Evolutionary conservation across 2,797 vertebrate species (phyloP).

Genomic region (Artibeus lituratus): DNA sequence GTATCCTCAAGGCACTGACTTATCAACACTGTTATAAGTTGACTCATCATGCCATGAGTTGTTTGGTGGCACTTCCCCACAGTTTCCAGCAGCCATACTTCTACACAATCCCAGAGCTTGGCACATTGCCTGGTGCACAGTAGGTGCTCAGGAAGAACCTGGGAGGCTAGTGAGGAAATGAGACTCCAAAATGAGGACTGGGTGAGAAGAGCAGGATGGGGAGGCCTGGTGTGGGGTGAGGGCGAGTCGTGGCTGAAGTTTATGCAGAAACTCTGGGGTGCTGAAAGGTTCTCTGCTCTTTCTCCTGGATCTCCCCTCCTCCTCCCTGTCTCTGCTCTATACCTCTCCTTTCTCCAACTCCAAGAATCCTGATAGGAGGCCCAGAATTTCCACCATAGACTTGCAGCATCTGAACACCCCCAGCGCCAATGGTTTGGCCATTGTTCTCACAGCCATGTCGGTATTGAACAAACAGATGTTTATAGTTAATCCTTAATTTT

Average conservation of each 20-base stretch:
- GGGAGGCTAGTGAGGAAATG: no score
- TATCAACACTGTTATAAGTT: neutral
- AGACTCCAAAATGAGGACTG: neutral
- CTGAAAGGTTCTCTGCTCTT: neutral
- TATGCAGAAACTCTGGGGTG: neutral
- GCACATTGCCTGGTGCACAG: rapidly evolving
- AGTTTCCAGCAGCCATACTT: neutral
- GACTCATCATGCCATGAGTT: neutral
- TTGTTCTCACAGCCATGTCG: slow-evolving; percentile 58
- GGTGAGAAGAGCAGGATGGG: neutral
- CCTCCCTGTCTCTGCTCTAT: neutral
- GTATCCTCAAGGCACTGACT: neutral
- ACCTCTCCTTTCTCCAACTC: neutral
- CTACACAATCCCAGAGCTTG: neutral
- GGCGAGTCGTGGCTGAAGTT: rapidly evolving
- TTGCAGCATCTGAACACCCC: neutral
- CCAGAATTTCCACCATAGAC: neutral
- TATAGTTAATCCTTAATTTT: slow-evolving; percentile 77
- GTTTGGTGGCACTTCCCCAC: neutral
- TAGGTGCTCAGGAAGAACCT: neutral
- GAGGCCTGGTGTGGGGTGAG: rapidly evolving
- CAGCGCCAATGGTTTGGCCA: slow-evolving; percentile 35
- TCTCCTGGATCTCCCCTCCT: neutral
- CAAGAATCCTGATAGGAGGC: neutral
- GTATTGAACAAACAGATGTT: slow-evolving; percentile 75